Evolutionary conservation across 1,140 invertebrate species (phyloP).

Genomic region (Zaprionus taronus): DNA sequence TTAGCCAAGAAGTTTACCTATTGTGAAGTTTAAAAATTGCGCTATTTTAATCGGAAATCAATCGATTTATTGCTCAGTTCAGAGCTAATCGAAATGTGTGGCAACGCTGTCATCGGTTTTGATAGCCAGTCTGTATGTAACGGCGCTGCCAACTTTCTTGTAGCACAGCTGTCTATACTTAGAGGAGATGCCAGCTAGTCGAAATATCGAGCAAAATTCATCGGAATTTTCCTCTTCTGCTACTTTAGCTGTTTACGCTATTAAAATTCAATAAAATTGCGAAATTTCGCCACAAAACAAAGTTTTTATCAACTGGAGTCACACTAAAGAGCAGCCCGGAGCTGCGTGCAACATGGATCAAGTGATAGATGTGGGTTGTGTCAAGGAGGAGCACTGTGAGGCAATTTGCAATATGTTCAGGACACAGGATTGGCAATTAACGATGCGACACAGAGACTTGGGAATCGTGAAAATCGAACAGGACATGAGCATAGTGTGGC

Average conservation of each 20-base stretch:
- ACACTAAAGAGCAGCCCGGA: background rate
- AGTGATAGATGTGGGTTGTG: slow-evolving; percentile 39
- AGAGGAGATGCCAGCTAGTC: slow-evolving; percentile 22
- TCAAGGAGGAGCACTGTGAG: slow-evolving; percentile 47
- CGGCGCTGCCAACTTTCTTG: slow-evolving; percentile 20
- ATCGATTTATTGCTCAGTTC: background rate
- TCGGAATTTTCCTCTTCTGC: slow-evolving; percentile 27
- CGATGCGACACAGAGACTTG: slow-evolving; percentile 37
- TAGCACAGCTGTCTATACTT: slow-evolving; percentile 26
- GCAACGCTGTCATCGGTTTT: background rate
- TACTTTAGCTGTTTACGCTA: slow-evolving; percentile 38
- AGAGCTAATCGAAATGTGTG: background rate
- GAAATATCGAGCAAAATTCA: slow-evolving; percentile 31
- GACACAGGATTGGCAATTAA: slow-evolving; percentile 38
- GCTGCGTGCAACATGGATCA: slow-evolving; percentile 25
- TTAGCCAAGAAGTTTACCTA: background rate
- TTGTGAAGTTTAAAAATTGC: background rate
- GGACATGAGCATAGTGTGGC: slow-evolving; percentile 45
- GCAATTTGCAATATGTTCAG: slow-evolving; percentile 47
- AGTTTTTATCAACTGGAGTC: background rate
- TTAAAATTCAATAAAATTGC: slow-evolving; percentile 8
- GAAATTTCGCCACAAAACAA: slow-evolving; percentile 4
- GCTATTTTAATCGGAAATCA: background rate
- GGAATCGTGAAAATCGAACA: slow-evolving; percentile 43
- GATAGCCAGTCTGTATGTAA: background rate